Evolutionary conservation across 2,113 vertebrate genomes (phyloP).

Genomic region (Cebidichthys violaceus): DNA sequence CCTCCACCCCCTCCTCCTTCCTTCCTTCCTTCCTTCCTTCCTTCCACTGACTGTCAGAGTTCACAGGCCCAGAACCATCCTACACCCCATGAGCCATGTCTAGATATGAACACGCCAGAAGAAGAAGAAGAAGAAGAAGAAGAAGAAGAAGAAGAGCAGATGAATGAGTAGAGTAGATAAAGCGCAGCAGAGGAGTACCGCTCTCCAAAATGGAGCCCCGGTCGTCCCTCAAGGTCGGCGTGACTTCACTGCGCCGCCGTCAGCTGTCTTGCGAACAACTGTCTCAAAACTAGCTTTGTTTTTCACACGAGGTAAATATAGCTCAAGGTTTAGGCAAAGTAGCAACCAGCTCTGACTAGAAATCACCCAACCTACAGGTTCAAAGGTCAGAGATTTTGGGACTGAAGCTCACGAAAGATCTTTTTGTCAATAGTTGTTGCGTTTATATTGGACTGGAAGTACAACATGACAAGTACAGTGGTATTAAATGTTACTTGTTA

Average conservation of each 20-base stretch:
- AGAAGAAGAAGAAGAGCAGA: slow-evolving; percentile 20
- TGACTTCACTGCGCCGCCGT: background rate
- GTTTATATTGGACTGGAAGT: background rate
- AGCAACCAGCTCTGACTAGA: background rate
- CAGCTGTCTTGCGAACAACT: slow-evolving; percentile 1
- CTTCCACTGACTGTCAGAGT: slow-evolving; percentile 32
- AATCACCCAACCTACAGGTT: background rate
- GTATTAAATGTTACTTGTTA: background rate
- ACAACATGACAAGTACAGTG: background rate
- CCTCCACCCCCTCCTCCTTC: background rate
- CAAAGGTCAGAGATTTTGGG: slow-evolving; percentile 35
- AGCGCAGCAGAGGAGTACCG: background rate
- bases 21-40: background rate
- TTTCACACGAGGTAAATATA: slow-evolving; percentile 13
- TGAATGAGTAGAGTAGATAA: slow-evolving; percentile 26
- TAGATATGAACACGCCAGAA: slow-evolving; percentile 4
- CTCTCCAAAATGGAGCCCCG: slow-evolving; percentile 36
- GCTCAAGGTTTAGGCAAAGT: background rate
- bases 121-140: slow-evolving; percentile 8
- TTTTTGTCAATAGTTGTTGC: background rate
- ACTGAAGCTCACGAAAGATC: background rate
- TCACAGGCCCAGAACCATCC: slow-evolving; percentile 30
- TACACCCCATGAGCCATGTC: slow-evolving; percentile 35
- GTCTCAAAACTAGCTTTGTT: slow-evolving; percentile 12
- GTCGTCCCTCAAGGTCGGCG: slow-evolving; percentile 56